phyloP scores from a whole-genome alignment of 2,888 invertebrate species.

The Tiliacea citrago region DNA sequence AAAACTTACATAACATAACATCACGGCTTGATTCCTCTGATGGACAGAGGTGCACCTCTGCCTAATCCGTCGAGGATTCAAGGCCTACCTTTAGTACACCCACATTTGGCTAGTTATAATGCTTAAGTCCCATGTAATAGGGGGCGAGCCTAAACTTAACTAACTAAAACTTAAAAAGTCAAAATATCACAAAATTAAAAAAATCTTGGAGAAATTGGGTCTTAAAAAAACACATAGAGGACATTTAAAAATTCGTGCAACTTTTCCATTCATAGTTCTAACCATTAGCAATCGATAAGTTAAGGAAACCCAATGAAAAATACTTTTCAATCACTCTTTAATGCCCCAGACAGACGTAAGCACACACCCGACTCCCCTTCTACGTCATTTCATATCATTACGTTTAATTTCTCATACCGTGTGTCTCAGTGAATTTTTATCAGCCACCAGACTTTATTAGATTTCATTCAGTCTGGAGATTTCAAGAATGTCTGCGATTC shows the following conservation, averaged over 20 bases:
- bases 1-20: too few species aligned
- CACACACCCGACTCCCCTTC: constrained; percentile 65
- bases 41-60: too few species aligned
- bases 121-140: too few species aligned
- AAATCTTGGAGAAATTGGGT: too few species aligned
- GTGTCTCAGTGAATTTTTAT: constrained; percentile 84
- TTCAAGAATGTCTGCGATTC: constrained; percentile 70
- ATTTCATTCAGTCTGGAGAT: constrained; percentile 83
- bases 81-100: too few species aligned
- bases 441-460: constrained; percentile 80
- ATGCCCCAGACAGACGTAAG: constrained; percentile 40
- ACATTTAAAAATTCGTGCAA: neutral
- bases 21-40: too few species aligned
- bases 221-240: neutral
- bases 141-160: too few species aligned
- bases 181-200: too few species aligned
- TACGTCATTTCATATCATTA: constrained; percentile 84
- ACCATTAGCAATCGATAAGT: neutral
- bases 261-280: neutral
- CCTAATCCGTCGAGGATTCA: too few species aligned
- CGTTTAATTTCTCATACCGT: constrained; percentile 81
- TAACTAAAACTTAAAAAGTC: too few species aligned
- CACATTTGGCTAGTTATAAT: too few species aligned
- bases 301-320: constrained; percentile 2
- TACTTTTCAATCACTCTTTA: constrained; percentile 25